Evolutionary conservation across 2,113 vertebrate genomes (phyloP).

Genomic region (Sclerurus mexicanus): DNA sequence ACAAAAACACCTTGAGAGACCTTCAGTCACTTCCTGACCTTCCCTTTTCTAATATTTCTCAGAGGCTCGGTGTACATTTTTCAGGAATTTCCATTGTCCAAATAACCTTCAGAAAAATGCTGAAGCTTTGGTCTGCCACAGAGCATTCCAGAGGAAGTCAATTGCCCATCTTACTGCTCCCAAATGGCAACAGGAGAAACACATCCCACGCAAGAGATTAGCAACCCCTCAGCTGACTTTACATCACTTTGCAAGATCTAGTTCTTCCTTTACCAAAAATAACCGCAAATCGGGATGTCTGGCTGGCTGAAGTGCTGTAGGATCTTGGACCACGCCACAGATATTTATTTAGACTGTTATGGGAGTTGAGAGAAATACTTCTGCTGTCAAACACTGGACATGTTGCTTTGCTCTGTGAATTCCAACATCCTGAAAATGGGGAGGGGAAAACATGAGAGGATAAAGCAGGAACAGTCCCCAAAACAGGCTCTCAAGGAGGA

Average conservation of each 20-base stretch:
- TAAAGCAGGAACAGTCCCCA: neutral
- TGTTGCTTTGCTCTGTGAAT: neutral
- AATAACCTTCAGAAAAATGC: conserved; percentile 28
- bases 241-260: conserved; percentile 9
- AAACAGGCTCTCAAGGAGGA: neutral
- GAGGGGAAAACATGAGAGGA: neutral
- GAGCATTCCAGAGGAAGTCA: conserved; percentile 50
- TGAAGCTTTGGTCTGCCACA: neutral
- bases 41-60: neutral
- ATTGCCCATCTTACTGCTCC: conserved; percentile 40
- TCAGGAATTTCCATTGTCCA: conserved; percentile 24
- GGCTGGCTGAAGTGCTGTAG: conserved; percentile 16
- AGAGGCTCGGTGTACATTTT: neutral
- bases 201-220: conserved; percentile 60
- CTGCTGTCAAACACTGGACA: neutral
- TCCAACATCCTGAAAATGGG: neutral
- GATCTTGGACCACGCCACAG: neutral
- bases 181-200: conserved; percentile 38
- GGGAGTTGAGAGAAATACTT: neutral
- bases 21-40: conserved; percentile 27
- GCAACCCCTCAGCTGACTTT: conserved; percentile 54
- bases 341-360: neutral
- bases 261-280: conserved; percentile 48
- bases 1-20: conserved; percentile 34
- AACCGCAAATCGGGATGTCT: neutral